Evolutionary conservation across 2,797 vertebrate genomes (phyloP).

Genomic region (Eleutherodactylus coqui): DNA sequence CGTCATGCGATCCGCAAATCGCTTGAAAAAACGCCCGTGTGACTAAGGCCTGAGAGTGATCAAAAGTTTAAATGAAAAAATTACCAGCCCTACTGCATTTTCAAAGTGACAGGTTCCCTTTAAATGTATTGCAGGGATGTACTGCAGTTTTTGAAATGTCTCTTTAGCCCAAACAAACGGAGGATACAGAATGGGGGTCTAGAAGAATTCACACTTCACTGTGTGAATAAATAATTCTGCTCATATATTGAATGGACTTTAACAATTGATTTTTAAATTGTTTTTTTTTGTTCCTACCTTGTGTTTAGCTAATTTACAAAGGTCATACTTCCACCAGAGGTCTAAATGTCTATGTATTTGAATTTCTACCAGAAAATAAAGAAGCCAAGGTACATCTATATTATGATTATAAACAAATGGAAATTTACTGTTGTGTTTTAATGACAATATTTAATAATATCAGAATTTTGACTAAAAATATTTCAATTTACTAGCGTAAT

Average conservation of each 20-base stretch:
- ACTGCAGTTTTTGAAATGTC: too few species aligned
- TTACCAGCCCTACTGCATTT: too few species aligned
- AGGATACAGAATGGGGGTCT: too few species aligned
- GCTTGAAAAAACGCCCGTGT: too few species aligned
- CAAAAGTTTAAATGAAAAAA: too few species aligned
- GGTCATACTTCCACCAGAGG: slow-evolving; percentile 39
- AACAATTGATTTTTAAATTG: neutral
- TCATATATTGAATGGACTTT: neutral
- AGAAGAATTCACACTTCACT: neutral
- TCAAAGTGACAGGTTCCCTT: too few species aligned
- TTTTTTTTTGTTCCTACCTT: neutral
- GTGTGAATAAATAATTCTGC: neutral
- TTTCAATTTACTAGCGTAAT: too few species aligned
- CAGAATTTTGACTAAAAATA: too few species aligned
- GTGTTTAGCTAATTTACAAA: slow-evolving; percentile 32
- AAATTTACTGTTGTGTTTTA: neutral
- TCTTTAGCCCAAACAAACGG: too few species aligned
- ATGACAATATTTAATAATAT: too few species aligned
- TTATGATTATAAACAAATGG: neutral
- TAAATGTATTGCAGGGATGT: neutral
- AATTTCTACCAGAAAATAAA: slow-evolving; percentile 14
- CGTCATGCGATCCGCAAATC: too few species aligned
- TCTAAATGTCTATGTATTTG: slow-evolving; percentile 41
- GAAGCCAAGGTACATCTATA: slow-evolving; percentile 4
- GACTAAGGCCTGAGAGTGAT: too few species aligned